These are phyloP conservation scores for Malacoraja senta DNA, from an alignment of 2,797 vertebrate genomes.

Conservation along the genomic window DNA sequence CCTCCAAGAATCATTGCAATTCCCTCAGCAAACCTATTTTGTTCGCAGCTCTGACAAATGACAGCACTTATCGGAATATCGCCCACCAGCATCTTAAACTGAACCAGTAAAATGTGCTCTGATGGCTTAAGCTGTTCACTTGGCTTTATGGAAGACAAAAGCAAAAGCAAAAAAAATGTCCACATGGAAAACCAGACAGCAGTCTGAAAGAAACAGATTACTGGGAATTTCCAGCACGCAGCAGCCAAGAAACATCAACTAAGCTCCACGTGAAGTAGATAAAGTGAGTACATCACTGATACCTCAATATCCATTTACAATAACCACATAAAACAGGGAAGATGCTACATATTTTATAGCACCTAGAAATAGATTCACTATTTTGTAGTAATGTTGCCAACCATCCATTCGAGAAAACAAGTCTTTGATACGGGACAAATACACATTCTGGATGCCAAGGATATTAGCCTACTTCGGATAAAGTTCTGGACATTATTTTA, in stretches of 20 bases:
- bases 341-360: neutral
- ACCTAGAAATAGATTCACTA: neutral
- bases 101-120: neutral
- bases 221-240: conserved; percentile 33
- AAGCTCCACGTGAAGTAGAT: neutral
- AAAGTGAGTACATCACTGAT: neutral
- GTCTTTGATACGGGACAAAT: neutral
- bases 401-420: neutral
- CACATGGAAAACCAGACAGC: conserved; percentile 27
- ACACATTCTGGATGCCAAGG: neutral
- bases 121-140: neutral
- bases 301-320: neutral
- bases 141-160: neutral
- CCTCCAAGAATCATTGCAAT: neutral
- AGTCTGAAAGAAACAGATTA: conserved; percentile 6
- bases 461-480: neutral
- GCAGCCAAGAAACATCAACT: conserved; percentile 26
- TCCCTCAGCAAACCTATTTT: neutral
- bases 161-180: neutral
- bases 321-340: neutral
- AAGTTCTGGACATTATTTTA: neutral
- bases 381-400: neutral
- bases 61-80: neutral
- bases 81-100: neutral
- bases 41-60: no score